phyloP scores from a whole-genome alignment of 2,113 vertebrate genomes.

The Pogona vitticeps region DNA sequence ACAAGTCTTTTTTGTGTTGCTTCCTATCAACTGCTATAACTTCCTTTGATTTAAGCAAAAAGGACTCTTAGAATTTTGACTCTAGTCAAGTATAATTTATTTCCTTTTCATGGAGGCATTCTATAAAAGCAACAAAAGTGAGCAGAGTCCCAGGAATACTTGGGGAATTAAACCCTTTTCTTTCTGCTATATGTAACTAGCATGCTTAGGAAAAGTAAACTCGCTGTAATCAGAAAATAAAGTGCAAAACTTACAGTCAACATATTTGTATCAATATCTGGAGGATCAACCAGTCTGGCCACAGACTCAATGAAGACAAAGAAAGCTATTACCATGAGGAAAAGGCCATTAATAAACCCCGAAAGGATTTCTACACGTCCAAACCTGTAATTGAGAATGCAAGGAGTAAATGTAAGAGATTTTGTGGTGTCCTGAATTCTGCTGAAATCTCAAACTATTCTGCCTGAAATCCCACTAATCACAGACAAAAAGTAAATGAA shows the following conservation, averaged over 20 bases:
- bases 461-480: neutral
- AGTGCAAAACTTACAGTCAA: conserved; percentile 86
- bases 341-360: conserved; percentile 97
- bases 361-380: conserved; percentile 98
- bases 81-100: neutral
- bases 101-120: neutral
- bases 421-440: neutral
- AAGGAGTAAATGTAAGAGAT: neutral
- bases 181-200: neutral
- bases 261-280: conserved; percentile 98
- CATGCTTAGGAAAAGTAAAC: neutral
- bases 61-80: neutral
- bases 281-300: conserved; percentile 92
- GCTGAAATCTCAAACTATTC: neutral
- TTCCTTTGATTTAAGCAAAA: no score
- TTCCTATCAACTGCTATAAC: no score
- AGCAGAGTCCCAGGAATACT: neutral
- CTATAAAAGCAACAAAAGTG: neutral
- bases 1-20: no score
- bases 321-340: conserved; percentile 98
- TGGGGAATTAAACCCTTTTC: neutral
- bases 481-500: neutral
- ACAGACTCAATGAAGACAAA: conserved; percentile 96
- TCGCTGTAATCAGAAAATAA: conserved; percentile 42
- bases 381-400: conserved; percentile 79